Evolutionary conservation across 2,888 invertebrate species (phyloP), one percentile per base, ranked within the genome.

Genomic region (Leptinotarsa tumamoca): DNA sequence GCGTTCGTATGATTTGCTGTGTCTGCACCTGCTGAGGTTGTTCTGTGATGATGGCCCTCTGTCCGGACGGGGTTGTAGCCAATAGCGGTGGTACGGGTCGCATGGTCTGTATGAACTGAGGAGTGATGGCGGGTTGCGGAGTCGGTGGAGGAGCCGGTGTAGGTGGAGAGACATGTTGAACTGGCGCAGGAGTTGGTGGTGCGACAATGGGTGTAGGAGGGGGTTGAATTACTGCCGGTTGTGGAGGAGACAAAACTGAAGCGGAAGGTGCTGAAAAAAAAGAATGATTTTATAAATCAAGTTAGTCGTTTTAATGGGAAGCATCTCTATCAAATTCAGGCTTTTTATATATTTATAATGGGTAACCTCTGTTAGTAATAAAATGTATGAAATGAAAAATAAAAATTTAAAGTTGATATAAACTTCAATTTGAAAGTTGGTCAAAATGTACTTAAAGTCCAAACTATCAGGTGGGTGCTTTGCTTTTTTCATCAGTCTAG

Each of bases 1-100:
- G 90, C 78, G 91, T 90, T 52, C 90, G 78, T 63, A 79, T 90
- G 2, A 90, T 90, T 1, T 90, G 90, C 80, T 80, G 80, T 27
- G 77, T 56, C 70, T 89, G 90, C 14, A 75, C 76, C 61, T 78
- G 74, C 74, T 77, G 66, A 15, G 84, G 81, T 78, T 85, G 85
- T 27, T 86, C 87, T 10, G 84, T 82, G 52, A 86, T 84, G 73
- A 86, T 83, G 3, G 87, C 85, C 66, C 86, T 81, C 79, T 87
- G 87, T 21, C 85, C 86, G 7, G 83, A 74, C 13, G 87, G 82
- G 1, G 86, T 84, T 17, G 84, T 83, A 2, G 87, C 85, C 71
- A 87, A 78, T 21, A 88, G 78, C 1, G 88, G 87, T 1, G 88
- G 87, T 21, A 88, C 87, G 0, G 88, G 88, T 72, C 88, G 81